Conservation (phyloP, 2,888 invertebrate species). For the Leptogaster cylindrica region DNA sequence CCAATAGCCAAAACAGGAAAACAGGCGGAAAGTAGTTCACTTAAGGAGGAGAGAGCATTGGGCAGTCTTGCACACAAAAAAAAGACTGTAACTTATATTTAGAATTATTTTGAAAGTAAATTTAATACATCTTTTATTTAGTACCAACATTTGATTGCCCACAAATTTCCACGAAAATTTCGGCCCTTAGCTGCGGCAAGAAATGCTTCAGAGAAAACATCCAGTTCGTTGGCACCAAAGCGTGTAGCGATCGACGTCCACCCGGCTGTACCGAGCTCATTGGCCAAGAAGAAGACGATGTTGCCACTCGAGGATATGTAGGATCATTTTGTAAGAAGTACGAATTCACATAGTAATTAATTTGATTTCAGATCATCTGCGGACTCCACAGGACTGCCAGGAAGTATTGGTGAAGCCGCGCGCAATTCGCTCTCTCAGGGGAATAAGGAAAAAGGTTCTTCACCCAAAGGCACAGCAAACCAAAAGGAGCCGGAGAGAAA, state of each 20-base stretch:
- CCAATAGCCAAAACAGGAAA: conserved; percentile 64
- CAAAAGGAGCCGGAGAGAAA: conserved; percentile 55
- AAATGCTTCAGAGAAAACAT: too few species aligned
- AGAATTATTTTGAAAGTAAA: background rate
- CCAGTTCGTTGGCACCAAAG: too few species aligned
- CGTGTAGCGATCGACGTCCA: too few species aligned
- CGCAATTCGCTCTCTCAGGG: conserved; percentile 50
- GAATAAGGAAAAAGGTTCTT: conserved; percentile 53
- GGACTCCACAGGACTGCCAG: conserved; percentile 58
- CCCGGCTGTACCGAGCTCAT: too few species aligned
- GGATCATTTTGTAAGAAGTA: conserved; percentile 56
- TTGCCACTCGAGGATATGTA: conserved; percentile 79
- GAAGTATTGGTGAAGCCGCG: conserved; percentile 54
- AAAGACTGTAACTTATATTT: conserved; percentile 55
- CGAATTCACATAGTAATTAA: conserved; percentile 25
- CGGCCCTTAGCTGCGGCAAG: conserved; percentile 56
- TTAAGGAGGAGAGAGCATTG: conserved; percentile 76
- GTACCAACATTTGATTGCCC: conserved; percentile 56
- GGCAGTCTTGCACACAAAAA: conserved; percentile 79
- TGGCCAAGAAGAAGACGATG: too few species aligned
- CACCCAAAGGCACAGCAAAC: conserved; percentile 51
- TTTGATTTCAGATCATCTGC: conserved; percentile 21
- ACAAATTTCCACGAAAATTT: conserved; percentile 54
- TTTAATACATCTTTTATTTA: conserved; percentile 53
- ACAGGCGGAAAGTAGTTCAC: conserved; percentile 79